Base-by-base conservation (phyloP, 1,140 invertebrate genomes). In the Colletes latitarsis region DNA sequence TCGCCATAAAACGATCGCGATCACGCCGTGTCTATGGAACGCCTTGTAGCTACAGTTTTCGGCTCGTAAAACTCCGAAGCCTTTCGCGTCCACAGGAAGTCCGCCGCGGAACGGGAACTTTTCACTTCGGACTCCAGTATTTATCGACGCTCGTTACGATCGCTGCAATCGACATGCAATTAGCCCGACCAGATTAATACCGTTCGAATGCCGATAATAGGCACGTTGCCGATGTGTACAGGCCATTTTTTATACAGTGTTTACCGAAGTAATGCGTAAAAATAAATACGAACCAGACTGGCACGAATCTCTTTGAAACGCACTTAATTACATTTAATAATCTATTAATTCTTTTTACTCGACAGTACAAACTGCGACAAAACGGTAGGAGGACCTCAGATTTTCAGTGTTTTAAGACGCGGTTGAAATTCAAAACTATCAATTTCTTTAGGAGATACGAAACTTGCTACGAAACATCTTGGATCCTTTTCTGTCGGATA, bases 111-210 rank as follows among this genome's bases (percentile, higher is more conserved):
- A 63, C 72, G 67, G 55, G 69, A 87, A 87, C 81, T 86, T 86
- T 86, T 86, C 84, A 73, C 81, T 77, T 77, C 82, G 81, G 30
- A 83, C 81, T 80, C 72, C 81, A 80, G 81, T 83, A 81, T 87
- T 87, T 87, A 87, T 86, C 81, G 84, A 14, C 60, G 58, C 81
- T 83, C 70, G 81, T 87, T 87, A 86, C 84, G 84, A 87, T 85
- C 81, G 73, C 84, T 87, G 84, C 83, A 87, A 87, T 87, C 85
- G 84, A 87, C 85, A 86, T 81, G 84, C 84, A 81, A 87, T 87
- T 87, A 87, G 77, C 77, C 6, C 77, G 85, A 58, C 58, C 60
- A 73, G 72, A 87, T 87, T 87, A 86, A 87, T 87, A 86, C 58
- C 77, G 72, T 64, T 86, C 69, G 77, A 86, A 86, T 80, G 72